Base-by-base conservation (phyloP, 1,140 invertebrate species). In the Trichonephila clavipes region DNA sequence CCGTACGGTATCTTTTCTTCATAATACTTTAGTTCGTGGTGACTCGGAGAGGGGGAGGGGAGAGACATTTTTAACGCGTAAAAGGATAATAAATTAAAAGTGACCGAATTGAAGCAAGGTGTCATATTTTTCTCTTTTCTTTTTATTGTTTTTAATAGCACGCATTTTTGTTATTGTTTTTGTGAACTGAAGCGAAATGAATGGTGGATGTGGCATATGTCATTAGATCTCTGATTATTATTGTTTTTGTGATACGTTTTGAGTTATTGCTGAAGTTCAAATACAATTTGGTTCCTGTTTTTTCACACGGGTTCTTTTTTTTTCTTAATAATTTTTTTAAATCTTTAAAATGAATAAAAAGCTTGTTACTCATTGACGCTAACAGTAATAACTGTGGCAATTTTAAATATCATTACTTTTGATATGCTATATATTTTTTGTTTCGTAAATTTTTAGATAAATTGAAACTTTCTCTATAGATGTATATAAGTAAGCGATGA, bases 81-180 rank as follows among this genome's bases (percentile, higher is more conserved):
- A 88, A 69, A 88, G 87, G 62, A 62, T 88, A 69, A 69, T 88
- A 88, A 88, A 69, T 88, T 66, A 69, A 69, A 66, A 69, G 34
- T 16, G 21, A 44, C 28, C 62, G 87, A 88, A 51, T 40, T 88
- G 87, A 88, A 88, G 24, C 87, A 69, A 88, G 87, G 87, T 88
- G 62, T 44, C 61, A 88, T 34, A 66, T 88, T 88, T 88, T 86
- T 62, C 62, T 40, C 61, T 88, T 51, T 44, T 62, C 24, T 28
- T 64, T n/a, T 10, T 69, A 51, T 18, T 69, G 16, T 88, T 88
- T 69, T 86, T 86, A 18, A 86, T 62, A 28, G 14, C 28, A 72
- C 28, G 28, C 69, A 72, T 10, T 72, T 28, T 72, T 72, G 12
- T 72, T 72, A 28, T 72, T 28, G 14, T 18, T 34, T 28, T 16